These are phyloP conservation scores for Podarcis muralis DNA, from an alignment of 2,113 vertebrate species.

Conservation along the genomic window DNA sequence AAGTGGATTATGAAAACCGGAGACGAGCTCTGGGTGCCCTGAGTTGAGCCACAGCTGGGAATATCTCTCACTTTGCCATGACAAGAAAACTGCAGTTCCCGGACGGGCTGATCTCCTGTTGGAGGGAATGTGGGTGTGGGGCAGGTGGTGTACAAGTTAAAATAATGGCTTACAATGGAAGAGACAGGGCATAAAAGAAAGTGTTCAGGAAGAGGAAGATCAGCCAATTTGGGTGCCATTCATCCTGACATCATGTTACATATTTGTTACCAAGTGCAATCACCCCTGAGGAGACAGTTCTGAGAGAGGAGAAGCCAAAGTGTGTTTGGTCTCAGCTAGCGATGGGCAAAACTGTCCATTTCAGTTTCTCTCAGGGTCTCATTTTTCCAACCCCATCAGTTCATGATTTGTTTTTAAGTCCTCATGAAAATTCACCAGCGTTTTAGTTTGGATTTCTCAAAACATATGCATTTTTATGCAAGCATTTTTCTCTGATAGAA, in stretches of 20 bases:
- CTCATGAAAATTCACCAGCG: too few relatives aligned
- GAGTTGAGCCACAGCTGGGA: not conserved
- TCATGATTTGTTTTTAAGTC: too few relatives aligned
- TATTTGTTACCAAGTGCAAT: not conserved
- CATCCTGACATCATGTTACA: not conserved
- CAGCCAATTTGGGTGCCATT: too few relatives aligned
- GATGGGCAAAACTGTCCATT: too few relatives aligned
- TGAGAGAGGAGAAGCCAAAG: not conserved
- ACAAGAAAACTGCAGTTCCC: accelerated
- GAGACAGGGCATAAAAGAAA: not conserved
- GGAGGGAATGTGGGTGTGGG: not conserved
- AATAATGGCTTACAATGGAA: not conserved
- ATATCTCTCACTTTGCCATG: not conserved
- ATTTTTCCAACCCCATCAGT: too few relatives aligned
- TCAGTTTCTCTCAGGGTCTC: too few relatives aligned
- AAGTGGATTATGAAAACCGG: not conserved
- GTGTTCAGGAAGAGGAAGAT: too few relatives aligned
- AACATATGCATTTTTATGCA: too few relatives aligned
- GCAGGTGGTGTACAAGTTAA: not conserved
- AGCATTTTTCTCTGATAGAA: too few relatives aligned
- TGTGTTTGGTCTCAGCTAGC: too few relatives aligned
- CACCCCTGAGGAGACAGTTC: not conserved
- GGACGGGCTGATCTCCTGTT: not conserved
- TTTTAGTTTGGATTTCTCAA: too few relatives aligned
- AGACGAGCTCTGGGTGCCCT: not conserved